phyloP scores from a whole-genome alignment of 2,888 invertebrate species.

The Ophraella communa region DNA sequence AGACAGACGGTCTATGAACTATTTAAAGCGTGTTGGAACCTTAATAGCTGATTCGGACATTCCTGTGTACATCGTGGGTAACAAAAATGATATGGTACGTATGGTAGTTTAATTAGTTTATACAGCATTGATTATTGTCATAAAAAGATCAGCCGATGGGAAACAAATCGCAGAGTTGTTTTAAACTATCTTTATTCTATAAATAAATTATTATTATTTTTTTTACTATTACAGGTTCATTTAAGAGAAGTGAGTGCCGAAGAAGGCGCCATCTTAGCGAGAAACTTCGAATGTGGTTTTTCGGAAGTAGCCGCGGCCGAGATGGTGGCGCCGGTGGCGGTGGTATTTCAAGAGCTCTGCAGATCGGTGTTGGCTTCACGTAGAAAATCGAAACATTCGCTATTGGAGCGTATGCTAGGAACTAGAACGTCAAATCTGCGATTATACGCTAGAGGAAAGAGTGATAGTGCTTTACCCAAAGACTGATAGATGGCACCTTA shows the following conservation, averaged over 20 bases:
- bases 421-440: constrained; percentile 71
- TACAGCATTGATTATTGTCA: too few species aligned
- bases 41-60: constrained; percentile 69
- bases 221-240: constrained; percentile 63
- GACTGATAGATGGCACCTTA: constrained; percentile 65
- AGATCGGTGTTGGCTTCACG: constrained; percentile 80
- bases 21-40: constrained; percentile 76
- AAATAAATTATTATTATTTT: not conserved
- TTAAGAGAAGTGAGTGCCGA: constrained; percentile 85
- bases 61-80: constrained; percentile 85
- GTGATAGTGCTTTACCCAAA: constrained; percentile 87
- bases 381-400: constrained; percentile 83
- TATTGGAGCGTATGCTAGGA: constrained; percentile 84
- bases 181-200: too few species aligned
- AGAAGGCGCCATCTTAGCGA: constrained; percentile 87
- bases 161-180: too few species aligned
- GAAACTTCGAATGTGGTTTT: constrained; percentile 88
- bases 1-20: constrained; percentile 84
- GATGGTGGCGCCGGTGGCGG: constrained; percentile 83
- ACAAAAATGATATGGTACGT: constrained; percentile 83
- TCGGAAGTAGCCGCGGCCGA: constrained; percentile 89
- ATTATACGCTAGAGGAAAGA: constrained; percentile 85
- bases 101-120: not conserved
- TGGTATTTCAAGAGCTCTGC: constrained; percentile 83
- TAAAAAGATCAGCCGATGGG: too few species aligned